Evolutionary conservation across 1,140 invertebrate species (phyloP).

Genomic region (Propsilocerus akamusi): DNA sequence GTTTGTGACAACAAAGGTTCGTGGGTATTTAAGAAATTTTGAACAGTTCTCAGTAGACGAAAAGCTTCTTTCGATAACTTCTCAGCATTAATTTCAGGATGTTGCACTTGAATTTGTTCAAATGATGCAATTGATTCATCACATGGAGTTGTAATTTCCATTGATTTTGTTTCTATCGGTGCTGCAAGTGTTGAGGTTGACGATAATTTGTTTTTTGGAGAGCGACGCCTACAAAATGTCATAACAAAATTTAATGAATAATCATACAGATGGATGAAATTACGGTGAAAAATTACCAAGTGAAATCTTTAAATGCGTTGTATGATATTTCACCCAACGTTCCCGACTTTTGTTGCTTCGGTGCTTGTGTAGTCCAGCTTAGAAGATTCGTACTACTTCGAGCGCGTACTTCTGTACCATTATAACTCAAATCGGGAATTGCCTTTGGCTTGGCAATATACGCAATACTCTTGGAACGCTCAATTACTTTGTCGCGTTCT

Average conservation of each 20-base stretch:
- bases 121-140: conserved; percentile 8
- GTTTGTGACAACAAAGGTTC: conserved; percentile 35
- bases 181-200: too few relatives aligned
- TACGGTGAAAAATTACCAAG: conserved; percentile 20
- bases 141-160: too few relatives aligned
- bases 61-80: conserved; percentile 49
- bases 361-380: too few relatives aligned
- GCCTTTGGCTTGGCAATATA: not conserved
- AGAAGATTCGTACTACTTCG: conserved; percentile 23
- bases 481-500: conserved; percentile 8
- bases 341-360: not conserved
- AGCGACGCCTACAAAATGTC: conserved; percentile 15
- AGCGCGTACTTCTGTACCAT: conserved; percentile 22
- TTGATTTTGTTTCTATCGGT: too few relatives aligned
- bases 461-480: conserved; percentile 10
- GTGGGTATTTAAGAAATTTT: conserved; percentile 39
- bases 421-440: too few relatives aligned
- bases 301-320: conserved; percentile 27
- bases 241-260: conserved; percentile 4
- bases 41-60: conserved; percentile 40
- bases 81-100: conserved; percentile 32
- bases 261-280: not conserved
- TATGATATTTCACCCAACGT: conserved; percentile 11
- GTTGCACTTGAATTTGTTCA: conserved; percentile 11
- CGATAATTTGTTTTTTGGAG: conserved; percentile 13